phyloP scores from a whole-genome alignment of 2,888 invertebrate species.

The Cryptocephalus moraei region DNA sequence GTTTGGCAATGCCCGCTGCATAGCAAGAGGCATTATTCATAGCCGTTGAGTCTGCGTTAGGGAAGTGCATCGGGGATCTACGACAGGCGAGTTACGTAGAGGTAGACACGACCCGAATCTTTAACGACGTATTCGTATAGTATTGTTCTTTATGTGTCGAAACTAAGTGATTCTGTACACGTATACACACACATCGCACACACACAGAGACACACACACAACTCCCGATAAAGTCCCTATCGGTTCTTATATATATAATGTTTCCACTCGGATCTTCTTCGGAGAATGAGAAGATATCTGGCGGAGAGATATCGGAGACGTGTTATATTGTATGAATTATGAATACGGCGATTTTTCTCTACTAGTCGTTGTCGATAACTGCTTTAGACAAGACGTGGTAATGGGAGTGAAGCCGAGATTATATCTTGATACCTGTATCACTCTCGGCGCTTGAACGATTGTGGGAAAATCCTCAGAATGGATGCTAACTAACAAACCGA shows the following conservation, averaged over 20 bases:
- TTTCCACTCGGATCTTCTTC: conserved; percentile 3
- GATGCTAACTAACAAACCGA: no score
- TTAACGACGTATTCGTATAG: conserved; percentile 30
- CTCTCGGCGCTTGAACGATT: no score
- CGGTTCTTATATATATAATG: conserved; percentile 14
- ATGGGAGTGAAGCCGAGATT: conserved; percentile 2
- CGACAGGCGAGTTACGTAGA: conserved; percentile 13
- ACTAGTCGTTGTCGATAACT: conserved; percentile 5
- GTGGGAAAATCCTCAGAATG: no score
- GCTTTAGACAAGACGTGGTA: conserved; percentile 2
- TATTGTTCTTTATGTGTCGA: conserved; percentile 34
- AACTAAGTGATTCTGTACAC: conserved; percentile 32
- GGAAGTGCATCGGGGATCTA: conserved; percentile 15
- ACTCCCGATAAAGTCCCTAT: conserved; percentile 21
- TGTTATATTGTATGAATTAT: conserved; percentile 20
- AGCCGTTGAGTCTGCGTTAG: conserved; percentile 15
- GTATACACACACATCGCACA: conserved; percentile 17
- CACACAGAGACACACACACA: conserved; percentile 14
- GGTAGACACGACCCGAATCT: conserved; percentile 29
- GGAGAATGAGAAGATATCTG: conserved; percentile 14
- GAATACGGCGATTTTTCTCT: conserved; percentile 19
- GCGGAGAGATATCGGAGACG: conserved; percentile 7
- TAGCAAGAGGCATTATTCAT: conserved; percentile 12
- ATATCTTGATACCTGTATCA: no score
- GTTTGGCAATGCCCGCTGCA: conserved; percentile 6